phyloP scores from a whole-genome alignment of 2,113 vertebrate species.

The Boleophthalmus pectinirostris region DNA sequence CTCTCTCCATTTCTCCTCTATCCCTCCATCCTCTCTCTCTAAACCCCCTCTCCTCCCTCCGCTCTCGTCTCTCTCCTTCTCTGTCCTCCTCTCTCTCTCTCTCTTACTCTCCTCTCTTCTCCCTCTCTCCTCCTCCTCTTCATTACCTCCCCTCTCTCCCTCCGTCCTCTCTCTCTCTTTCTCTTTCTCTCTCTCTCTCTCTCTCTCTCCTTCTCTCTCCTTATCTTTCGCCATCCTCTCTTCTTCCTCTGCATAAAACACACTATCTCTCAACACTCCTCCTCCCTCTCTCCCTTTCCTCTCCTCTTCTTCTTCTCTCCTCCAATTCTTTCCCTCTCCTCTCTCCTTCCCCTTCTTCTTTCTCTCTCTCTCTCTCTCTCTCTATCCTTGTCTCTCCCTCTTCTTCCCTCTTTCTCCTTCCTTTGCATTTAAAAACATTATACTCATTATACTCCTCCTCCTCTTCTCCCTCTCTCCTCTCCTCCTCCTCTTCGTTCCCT shows the following conservation, averaged over 20 bases:
- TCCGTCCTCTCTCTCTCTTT: background rate
- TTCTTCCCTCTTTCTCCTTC: too few species aligned
- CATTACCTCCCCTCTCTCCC: background rate
- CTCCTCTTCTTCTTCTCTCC: background rate
- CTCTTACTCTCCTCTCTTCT: background rate
- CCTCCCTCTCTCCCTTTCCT: background rate
- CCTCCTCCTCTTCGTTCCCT: too few species aligned
- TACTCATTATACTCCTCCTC: too few species aligned
- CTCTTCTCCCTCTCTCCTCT: too few species aligned
- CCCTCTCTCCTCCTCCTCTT: too few species aligned
- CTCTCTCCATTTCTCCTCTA: too few species aligned
- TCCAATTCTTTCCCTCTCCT: background rate
- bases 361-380: background rate
- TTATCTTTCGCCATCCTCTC: too few species aligned
- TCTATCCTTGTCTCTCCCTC: too few species aligned
- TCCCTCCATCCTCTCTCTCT: background rate
- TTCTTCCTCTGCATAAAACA: background rate
- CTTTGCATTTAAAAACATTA: too few species aligned
- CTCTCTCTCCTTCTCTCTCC: background rate
- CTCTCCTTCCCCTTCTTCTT: too few species aligned
- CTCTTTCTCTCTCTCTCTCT: too few species aligned
- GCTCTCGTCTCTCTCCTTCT: background rate
- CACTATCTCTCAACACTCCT: background rate
- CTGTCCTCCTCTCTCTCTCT: background rate
- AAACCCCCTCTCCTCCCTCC: background rate